phyloP scores from a whole-genome alignment of 2,113 vertebrate species.

The Datnioides undecimradiatus region DNA sequence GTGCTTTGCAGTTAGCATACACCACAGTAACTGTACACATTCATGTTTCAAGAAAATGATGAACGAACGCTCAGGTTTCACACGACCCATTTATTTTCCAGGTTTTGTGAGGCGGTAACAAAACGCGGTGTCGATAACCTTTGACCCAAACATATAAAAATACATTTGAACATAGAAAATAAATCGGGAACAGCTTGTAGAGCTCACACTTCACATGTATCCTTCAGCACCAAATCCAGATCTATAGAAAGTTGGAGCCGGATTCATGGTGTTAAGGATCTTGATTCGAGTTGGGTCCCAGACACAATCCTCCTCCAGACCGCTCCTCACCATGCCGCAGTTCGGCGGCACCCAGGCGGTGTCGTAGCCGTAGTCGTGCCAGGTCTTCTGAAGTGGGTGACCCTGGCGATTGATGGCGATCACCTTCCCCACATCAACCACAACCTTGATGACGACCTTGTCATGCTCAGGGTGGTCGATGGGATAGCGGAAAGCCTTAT shows the following conservation, averaged over 20 bases:
- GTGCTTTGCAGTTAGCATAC: no score
- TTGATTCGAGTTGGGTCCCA: conserved; percentile 62
- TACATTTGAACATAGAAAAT: no score
- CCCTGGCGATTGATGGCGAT: conserved; percentile 53
- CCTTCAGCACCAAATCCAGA: no score
- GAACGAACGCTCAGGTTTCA: no score
- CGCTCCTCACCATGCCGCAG: conserved; percentile 75
- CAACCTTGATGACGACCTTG: conserved; percentile 56
- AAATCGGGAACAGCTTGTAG: no score
- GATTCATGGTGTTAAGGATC: conserved; percentile 25
- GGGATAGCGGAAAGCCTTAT: conserved; percentile 78
- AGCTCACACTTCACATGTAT: no score
- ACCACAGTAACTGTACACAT: no score
- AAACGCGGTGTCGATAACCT: no score
- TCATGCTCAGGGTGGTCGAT: fast-evolving
- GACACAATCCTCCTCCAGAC: conserved; percentile 80
- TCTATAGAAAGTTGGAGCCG: fast-evolving
- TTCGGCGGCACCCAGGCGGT: conserved; percentile 65
- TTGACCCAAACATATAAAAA: no score
- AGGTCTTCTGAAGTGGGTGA: conserved; percentile 66
- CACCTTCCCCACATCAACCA: conserved; percentile 39
- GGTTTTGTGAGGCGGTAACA: no score
- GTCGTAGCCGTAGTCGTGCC: conserved; percentile 16
- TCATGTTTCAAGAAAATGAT: no score
- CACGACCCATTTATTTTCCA: no score